Percentiles rank a stretch among this genome's conserved stretches.
These are phyloP conservation scores for Syngnathus floridae DNA, from an alignment of 2,113 vertebrate species.

Conservation along the genomic window DNA sequence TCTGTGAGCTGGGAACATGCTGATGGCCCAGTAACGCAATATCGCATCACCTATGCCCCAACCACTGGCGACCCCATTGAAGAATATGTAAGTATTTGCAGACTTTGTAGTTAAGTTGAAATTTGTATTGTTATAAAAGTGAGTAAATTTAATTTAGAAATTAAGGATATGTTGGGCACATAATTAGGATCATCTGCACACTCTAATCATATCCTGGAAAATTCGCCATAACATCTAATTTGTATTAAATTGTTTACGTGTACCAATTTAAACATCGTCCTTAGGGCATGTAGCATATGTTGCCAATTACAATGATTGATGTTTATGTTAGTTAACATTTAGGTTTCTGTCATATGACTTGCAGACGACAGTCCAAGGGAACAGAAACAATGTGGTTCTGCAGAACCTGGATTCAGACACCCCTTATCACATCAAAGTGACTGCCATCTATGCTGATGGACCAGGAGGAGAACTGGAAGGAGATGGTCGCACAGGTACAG, in stretches of 20 bases:
- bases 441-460: constrained; percentile 85
- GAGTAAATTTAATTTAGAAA: background rate
- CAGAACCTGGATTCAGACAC: constrained; percentile 87
- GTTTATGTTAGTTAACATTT: background rate
- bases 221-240: background rate
- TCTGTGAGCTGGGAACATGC: constrained; percentile 92
- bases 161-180: too few relatives aligned
- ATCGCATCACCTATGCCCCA: constrained; percentile 86
- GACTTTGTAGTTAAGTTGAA: background rate
- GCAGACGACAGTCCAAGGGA: constrained; percentile 88
- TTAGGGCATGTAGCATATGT: background rate
- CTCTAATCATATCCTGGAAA: background rate
- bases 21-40: constrained; percentile 87
- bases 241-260: background rate
- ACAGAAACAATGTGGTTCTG: constrained; percentile 84
- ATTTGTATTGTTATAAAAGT: background rate
- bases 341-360: background rate
- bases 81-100: constrained; percentile 79
- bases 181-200: too few relatives aligned
- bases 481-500: constrained; percentile 84
- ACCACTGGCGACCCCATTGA: constrained; percentile 90
- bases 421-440: constrained; percentile 87
- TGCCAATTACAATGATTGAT: background rate
- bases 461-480: constrained; percentile 84
- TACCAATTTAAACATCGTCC: background rate